phyloP scores from a whole-genome alignment of 2,797 vertebrate species.

The Fistularia tabacaria region DNA sequence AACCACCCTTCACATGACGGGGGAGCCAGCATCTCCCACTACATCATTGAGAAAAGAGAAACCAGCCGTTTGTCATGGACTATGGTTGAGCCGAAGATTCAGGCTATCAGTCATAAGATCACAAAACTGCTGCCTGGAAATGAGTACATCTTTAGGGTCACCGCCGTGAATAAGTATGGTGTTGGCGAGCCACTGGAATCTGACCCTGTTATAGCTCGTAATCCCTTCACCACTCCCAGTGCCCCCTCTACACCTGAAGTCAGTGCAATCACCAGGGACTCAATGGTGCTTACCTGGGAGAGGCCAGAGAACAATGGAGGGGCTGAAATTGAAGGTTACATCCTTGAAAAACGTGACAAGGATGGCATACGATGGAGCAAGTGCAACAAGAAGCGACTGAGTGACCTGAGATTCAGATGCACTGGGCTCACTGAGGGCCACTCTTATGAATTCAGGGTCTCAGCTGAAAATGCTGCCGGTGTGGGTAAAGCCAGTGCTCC shows the following conservation, averaged over 20 bases:
- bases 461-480: constrained; percentile 95
- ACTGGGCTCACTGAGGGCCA: constrained; percentile 87
- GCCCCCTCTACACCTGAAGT: constrained; percentile 87
- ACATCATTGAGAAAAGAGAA: constrained; percentile 94
- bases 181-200: constrained; percentile 95
- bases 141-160: constrained; percentile 98
- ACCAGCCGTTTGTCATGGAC: constrained; percentile 94
- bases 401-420: constrained; percentile 90
- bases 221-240: constrained; percentile 90
- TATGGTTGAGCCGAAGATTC: constrained; percentile 89
- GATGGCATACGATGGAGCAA: constrained; percentile 97
- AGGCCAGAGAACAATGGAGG: constrained; percentile 91
- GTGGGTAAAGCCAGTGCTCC: constrained; percentile 86
- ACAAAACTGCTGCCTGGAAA: constrained; percentile 94
- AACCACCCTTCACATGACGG: constrained; percentile 94
- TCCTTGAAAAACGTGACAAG: constrained; percentile 97
- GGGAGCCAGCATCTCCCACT: constrained; percentile 93
- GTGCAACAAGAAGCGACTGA: constrained; percentile 91
- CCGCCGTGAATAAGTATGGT: constrained; percentile 97
- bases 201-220: constrained; percentile 84
- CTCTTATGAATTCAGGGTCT: constrained; percentile 95
- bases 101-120: constrained; percentile 91
- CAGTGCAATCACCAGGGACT: constrained; percentile 84
- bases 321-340: constrained; percentile 88
- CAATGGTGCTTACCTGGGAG: constrained; percentile 93